Evolutionary conservation across 2,888 invertebrate species (phyloP).

Genomic region (Bhutanitis thaidina): DNA sequence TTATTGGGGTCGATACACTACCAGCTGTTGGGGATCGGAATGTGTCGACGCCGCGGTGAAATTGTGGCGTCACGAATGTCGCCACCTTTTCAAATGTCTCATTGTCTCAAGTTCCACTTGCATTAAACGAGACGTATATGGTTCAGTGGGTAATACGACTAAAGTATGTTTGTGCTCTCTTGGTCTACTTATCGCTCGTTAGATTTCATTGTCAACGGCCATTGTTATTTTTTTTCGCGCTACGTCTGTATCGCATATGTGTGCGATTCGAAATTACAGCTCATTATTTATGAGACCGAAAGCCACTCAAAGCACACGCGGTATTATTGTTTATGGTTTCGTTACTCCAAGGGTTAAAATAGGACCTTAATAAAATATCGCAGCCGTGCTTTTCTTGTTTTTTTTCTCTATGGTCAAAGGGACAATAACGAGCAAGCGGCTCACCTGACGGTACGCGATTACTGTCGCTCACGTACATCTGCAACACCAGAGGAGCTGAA

Average conservation of each 20-base stretch:
- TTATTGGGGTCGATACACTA: conserved; percentile 38
- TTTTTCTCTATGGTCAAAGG: too few relatives aligned
- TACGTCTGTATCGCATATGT: neutral
- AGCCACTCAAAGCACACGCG: too few relatives aligned
- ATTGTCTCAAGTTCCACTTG: conserved; percentile 6
- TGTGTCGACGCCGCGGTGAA: conserved; percentile 37
- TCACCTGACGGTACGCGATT: too few relatives aligned
- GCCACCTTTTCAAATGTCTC: conserved; percentile 23
- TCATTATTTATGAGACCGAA: neutral
- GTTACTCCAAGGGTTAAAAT: too few relatives aligned
- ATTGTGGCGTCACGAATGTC: conserved; percentile 31
- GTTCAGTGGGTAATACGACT: conserved; percentile 17
- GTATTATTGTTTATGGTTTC: too few relatives aligned
- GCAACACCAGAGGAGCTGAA: too few relatives aligned
- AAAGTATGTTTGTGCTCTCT: neutral
- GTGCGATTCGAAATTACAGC: neutral
- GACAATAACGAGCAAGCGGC: too few relatives aligned
- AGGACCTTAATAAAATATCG: too few relatives aligned
- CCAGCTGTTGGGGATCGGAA: conserved; percentile 32
- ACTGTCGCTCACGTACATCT: too few relatives aligned
- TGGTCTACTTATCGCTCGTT: conserved; percentile 14
- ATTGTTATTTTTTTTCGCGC: neutral
- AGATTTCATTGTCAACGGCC: conserved; percentile 3
- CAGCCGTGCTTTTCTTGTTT: too few relatives aligned
- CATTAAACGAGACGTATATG: neutral